Conservation (phyloP, 2,113 vertebrate genomes). For the Colius striatus region DNA sequence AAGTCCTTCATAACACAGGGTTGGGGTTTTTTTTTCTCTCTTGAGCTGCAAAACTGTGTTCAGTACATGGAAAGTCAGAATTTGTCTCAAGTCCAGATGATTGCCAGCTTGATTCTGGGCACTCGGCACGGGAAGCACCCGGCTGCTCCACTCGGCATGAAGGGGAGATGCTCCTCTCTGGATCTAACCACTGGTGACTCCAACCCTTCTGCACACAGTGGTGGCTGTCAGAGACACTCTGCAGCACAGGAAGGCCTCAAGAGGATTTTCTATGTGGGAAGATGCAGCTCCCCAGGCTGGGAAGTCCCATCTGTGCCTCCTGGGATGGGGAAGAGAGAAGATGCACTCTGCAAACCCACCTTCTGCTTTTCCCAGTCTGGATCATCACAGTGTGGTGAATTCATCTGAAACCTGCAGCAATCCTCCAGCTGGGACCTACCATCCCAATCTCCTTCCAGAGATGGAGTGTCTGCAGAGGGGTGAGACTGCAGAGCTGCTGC, state of each 20-base stretch:
- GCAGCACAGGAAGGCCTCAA: neutral
- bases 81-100: neutral
- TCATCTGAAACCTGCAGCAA: neutral
- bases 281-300: neutral
- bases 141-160: accelerated
- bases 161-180: neutral
- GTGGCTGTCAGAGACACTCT: too few relatives aligned
- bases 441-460: neutral
- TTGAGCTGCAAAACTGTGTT: neutral
- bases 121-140: neutral
- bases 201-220: accelerated
- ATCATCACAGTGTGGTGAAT: accelerated
- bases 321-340: neutral
- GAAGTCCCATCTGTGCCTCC: neutral
- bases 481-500: too few relatives aligned
- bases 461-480: neutral
- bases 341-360: neutral
- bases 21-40: neutral
- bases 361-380: neutral
- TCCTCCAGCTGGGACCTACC: neutral
- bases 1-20: neutral
- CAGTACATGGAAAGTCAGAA: neutral
- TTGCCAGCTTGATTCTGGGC: neutral
- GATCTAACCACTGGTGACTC: neutral
- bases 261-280: neutral